phyloP scores from a whole-genome alignment of 2,797 vertebrate species.

The Crenichthys baileyi region DNA sequence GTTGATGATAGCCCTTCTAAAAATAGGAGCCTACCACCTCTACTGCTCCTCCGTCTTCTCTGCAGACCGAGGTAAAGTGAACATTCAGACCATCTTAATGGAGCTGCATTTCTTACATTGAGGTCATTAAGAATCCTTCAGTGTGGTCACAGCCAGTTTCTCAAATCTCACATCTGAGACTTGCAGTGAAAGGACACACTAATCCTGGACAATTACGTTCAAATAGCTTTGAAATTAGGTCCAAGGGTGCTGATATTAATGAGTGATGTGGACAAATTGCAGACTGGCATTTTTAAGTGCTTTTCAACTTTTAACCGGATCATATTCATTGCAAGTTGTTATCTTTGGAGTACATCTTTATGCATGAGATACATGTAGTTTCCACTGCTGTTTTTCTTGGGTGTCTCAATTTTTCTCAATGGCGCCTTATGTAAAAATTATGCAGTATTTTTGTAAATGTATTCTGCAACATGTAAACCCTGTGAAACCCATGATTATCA shows the following conservation, averaged over 20 bases:
- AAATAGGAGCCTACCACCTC: conserved; percentile 76
- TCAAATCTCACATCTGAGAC: conserved; percentile 18
- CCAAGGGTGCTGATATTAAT: conserved; percentile 18
- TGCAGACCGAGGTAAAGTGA: conserved; percentile 52
- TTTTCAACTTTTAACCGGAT: conserved; percentile 18
- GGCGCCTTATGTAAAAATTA: background rate
- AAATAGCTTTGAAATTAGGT: conserved; percentile 1
- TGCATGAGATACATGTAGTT: no score
- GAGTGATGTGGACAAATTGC: background rate
- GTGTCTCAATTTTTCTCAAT: background rate
- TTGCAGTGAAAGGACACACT: background rate
- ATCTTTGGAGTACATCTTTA: conserved; percentile 27
- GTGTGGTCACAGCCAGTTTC: conserved; percentile 7
- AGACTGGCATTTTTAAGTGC: background rate
- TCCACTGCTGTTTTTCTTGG: background rate
- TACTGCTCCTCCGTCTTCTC: conserved; percentile 47
- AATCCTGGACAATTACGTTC: conserved; percentile 11
- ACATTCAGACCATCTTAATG: conserved; percentile 57
- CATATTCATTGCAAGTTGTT: conserved; percentile 44
- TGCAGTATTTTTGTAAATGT: background rate
- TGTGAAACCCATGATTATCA: background rate
- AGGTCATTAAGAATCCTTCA: conserved; percentile 52
- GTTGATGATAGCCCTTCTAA: conserved; percentile 76
- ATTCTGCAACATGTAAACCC: background rate
- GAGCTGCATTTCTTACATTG: conserved; percentile 47